Conservation (phyloP, 2,888 invertebrate genomes). For the Coremacera marginata region DNA sequence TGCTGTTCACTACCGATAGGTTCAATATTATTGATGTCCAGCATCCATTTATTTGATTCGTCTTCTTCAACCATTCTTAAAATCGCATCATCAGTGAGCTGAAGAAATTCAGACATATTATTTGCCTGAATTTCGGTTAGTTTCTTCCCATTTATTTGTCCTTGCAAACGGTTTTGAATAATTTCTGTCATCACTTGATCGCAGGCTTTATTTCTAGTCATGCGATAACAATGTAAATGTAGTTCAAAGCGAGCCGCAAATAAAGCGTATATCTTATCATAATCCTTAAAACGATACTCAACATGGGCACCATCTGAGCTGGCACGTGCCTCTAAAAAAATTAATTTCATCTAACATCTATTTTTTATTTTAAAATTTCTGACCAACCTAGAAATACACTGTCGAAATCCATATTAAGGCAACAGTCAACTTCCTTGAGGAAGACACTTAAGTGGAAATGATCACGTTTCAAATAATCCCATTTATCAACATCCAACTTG, state of each 20-base stretch:
- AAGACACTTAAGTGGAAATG: slow-evolving; percentile 55
- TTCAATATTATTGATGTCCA: slow-evolving; percentile 14
- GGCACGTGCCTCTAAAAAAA: slow-evolving; percentile 54
- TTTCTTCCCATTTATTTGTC: slow-evolving; percentile 35
- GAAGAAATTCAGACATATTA: slow-evolving; percentile 45
- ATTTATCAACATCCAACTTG: slow-evolving; percentile 77
- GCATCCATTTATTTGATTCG: slow-evolving; percentile 40
- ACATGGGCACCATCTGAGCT: slow-evolving; percentile 60
- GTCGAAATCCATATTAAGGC: slow-evolving; percentile 57
- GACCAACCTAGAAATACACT: slow-evolving; percentile 55
- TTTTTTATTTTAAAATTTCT: neutral
- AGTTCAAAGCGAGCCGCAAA: slow-evolving; percentile 69
- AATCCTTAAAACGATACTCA: slow-evolving; percentile 71
- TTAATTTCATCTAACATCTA: slow-evolving; percentile 20
- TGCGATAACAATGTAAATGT: slow-evolving; percentile 71
- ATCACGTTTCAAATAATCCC: slow-evolving; percentile 77
- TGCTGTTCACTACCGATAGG: neutral
- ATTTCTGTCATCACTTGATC: slow-evolving; percentile 55
- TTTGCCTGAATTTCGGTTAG: slow-evolving; percentile 37
- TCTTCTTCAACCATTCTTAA: slow-evolving; percentile 48
- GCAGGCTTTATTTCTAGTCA: slow-evolving; percentile 66
- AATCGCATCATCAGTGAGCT: slow-evolving; percentile 52
- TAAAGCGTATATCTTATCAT: slow-evolving; percentile 69
- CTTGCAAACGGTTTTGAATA: slow-evolving; percentile 5
- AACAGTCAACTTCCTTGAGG: slow-evolving; percentile 44